Evolutionary conservation across 1,140 invertebrate species (phyloP).

Genomic region (Drosophila pseudoananassae): DNA sequence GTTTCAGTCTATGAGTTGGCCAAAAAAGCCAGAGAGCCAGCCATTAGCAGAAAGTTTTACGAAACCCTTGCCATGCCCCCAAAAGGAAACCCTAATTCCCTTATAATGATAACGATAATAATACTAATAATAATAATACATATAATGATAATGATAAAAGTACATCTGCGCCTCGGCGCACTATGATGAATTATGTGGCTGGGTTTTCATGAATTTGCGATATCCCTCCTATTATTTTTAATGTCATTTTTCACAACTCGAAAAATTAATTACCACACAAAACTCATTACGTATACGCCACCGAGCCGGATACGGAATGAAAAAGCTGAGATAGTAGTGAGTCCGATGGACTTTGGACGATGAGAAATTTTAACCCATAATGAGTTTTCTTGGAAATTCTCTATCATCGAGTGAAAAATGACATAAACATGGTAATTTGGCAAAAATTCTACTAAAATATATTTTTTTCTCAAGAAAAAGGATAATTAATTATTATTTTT

Average conservation of each 20-base stretch:
- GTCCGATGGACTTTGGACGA: neutral
- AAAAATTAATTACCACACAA: slow-evolving; percentile 58
- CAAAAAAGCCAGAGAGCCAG: slow-evolving; percentile 17
- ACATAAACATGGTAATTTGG: neutral
- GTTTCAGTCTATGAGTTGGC: slow-evolving; percentile 4
- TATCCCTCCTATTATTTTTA: slow-evolving; percentile 5
- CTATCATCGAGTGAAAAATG: neutral
- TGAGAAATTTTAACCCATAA: neutral
- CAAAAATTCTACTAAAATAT: neutral
- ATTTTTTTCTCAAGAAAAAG: neutral
- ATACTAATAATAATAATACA: slow-evolving; percentile 53
- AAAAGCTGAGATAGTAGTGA: slow-evolving; percentile 1
- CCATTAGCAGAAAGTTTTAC: slow-evolving; percentile 60
- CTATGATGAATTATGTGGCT: slow-evolving; percentile 56
- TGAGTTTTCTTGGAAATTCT: slow-evolving; percentile 4
- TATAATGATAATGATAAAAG: slow-evolving; percentile 42
- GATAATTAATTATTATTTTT: too few species aligned
- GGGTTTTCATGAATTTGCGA: neutral
- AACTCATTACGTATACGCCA: slow-evolving; percentile 40
- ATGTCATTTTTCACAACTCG: slow-evolving; percentile 27
- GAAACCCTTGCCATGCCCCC: slow-evolving; percentile 1
- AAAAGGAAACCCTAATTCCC: slow-evolving; percentile 26
- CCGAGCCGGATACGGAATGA: neutral
- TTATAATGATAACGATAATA: slow-evolving; percentile 26
- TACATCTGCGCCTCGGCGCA: slow-evolving; percentile 30